Evolutionary conservation across 2,888 invertebrate genomes (phyloP).

Genomic region (Bursaphelenchus okinawaensis): DNA sequence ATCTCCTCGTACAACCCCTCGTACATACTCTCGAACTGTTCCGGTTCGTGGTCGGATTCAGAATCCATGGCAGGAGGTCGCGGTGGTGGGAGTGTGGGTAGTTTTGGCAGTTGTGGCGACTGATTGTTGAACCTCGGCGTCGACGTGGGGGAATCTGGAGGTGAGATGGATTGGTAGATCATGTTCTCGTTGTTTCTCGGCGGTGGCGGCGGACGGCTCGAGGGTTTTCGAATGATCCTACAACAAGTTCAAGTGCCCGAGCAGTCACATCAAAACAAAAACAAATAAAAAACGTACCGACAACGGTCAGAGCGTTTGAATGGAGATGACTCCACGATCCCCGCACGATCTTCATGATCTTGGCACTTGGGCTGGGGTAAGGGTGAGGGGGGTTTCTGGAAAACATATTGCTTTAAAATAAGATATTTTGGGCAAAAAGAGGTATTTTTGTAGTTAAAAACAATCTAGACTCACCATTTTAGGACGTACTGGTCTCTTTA

Average conservation of each 20-base stretch:
- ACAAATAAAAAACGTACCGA: neutral
- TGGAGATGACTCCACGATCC: neutral
- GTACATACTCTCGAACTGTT: neutral
- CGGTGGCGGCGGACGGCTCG: constrained; percentile 14
- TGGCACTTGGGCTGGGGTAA: neutral
- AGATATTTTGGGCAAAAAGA: too few relatives aligned
- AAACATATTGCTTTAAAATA: too few relatives aligned
- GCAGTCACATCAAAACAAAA: neutral
- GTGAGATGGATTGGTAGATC: constrained; percentile 13
- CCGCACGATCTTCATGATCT: neutral
- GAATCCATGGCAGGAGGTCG: neutral
- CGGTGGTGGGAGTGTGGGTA: constrained; percentile 16
- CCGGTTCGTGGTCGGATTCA: constrained; percentile 7
- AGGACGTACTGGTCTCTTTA: neutral
- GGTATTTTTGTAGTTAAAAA: too few relatives aligned
- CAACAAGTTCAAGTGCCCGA: neutral
- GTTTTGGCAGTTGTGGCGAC: neutral
- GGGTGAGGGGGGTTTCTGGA: neutral
- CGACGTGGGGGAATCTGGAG: constrained; percentile 2
- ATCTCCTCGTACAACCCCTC: constrained; percentile 26
- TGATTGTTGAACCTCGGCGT: neutral
- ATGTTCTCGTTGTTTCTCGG: constrained; percentile 2
- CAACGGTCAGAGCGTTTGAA: neutral
- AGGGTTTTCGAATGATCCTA: constrained; percentile 14
- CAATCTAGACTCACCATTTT: too few relatives aligned